Evolutionary conservation across 2,888 invertebrate species (phyloP).

Genomic region (Macaria liturata): DNA sequence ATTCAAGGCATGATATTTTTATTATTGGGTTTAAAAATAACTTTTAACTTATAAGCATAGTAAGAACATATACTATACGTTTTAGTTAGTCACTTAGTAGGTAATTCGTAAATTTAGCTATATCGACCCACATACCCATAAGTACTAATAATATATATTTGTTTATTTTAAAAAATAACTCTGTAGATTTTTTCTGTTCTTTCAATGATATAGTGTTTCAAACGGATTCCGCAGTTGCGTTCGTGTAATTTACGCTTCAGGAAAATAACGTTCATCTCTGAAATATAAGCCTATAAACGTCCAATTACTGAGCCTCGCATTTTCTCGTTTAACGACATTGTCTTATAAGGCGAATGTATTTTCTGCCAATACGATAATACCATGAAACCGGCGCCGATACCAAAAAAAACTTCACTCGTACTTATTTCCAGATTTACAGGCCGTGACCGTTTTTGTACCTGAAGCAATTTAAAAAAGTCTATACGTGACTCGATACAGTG

Average conservation of each 20-base stretch:
- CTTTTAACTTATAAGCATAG: no score
- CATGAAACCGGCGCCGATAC: conserved; percentile 1
- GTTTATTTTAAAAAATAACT: neutral
- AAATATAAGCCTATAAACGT: conserved; percentile 14
- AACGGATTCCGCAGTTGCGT: conserved; percentile 10
- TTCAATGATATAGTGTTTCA: conserved; percentile 4
- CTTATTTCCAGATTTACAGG: conserved; percentile 21
- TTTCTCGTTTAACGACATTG: conserved; percentile 11
- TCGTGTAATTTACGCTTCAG: conserved; percentile 1
- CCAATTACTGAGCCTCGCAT: conserved; percentile 16
- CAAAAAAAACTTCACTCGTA: conserved; percentile 21
- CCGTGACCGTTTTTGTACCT: conserved; percentile 26
- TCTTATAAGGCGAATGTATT: conserved; percentile 4
- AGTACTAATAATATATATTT: no score
- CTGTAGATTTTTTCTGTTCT: no score
- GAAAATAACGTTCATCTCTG: conserved; percentile 8
- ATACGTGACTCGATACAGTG: conserved; percentile 19
- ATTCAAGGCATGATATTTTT: no score
- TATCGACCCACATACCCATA: no score
- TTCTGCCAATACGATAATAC: conserved; percentile 13
- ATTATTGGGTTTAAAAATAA: no score
- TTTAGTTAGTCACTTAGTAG: no score
- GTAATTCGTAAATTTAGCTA: no score
- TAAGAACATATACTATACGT: no score
- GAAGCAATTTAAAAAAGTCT: conserved; percentile 21